These are phyloP conservation scores for Prionailurus bengalensis DNA, from an alignment of 2,113 vertebrate species.

Conservation along the genomic window DNA sequence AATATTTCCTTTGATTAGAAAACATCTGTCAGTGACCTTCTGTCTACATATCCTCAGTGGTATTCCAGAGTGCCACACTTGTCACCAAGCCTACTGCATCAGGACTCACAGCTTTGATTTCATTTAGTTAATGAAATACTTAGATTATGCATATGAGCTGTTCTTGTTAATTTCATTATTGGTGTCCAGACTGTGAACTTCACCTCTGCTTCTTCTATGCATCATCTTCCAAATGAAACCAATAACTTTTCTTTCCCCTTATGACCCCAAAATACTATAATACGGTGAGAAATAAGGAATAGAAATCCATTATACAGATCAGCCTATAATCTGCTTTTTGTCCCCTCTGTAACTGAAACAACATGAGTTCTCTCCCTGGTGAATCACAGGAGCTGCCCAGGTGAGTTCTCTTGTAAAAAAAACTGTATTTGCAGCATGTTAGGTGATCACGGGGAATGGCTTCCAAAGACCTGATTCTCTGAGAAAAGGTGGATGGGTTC, in stretches of 20 bases:
- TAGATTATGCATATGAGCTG: neutral
- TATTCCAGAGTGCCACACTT: neutral
- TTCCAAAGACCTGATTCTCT: neutral
- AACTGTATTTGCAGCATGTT: neutral
- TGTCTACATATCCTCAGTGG: neutral
- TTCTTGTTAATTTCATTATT: constrained; percentile 32
- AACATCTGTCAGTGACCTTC: neutral
- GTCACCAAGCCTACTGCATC: neutral
- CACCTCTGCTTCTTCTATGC: neutral
- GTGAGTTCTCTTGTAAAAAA: neutral
- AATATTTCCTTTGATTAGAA: neutral
- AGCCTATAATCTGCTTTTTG: neutral
- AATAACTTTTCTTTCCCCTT: neutral
- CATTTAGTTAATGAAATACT: neutral
- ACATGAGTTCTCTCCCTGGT: neutral
- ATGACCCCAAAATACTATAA: neutral
- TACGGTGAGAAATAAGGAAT: neutral
- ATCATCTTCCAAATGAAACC: constrained; percentile 32
- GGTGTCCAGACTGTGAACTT: neutral
- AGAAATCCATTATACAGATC: neutral
- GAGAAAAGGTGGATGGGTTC: neutral
- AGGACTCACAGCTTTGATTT: neutral
- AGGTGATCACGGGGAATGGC: neutral
- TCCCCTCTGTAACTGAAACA: neutral
- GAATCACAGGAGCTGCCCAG: neutral